These are phyloP conservation scores for Gymnocheta viridis DNA, from an alignment of 2,888 invertebrate species.

Conservation along the genomic window DNA sequence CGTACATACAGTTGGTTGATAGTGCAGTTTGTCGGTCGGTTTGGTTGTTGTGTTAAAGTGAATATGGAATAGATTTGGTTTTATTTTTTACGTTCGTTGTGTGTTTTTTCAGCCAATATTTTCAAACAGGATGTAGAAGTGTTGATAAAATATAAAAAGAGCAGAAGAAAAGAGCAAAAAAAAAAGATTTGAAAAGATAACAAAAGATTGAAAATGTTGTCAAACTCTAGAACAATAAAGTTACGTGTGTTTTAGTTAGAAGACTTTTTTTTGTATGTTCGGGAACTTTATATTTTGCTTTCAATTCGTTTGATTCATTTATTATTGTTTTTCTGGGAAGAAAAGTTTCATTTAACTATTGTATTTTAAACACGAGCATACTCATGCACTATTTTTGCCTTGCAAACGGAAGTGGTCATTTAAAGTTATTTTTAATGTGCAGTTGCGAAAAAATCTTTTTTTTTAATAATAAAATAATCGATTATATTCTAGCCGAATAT, in stretches of 20 bases:
- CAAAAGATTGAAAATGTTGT: constrained; percentile 73
- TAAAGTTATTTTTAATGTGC: neutral
- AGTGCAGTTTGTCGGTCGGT: constrained; percentile 55
- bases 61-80: constrained; percentile 66
- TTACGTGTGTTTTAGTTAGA: constrained; percentile 72
- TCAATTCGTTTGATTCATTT: constrained; percentile 53
- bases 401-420: constrained; percentile 11
- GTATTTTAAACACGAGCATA: neutral
- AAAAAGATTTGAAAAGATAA: constrained; percentile 72
- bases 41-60: constrained; percentile 52
- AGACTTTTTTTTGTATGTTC: neutral
- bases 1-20: constrained; percentile 24
- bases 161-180: constrained; percentile 22
- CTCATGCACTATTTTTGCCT: neutral
- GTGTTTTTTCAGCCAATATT: constrained; percentile 35
- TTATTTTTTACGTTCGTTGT: too few relatives aligned
- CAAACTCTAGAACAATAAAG: constrained; percentile 73
- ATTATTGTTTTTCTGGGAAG: constrained; percentile 23
- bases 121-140: constrained; percentile 62
- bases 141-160: constrained; percentile 65
- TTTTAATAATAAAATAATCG: neutral
- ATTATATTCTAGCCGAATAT: too few relatives aligned
- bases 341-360: neutral
- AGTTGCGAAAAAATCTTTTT: neutral
- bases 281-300: constrained; percentile 39